These are phyloP conservation scores for Scylla paramamosain DNA, from an alignment of 1,140 invertebrate species.

Conservation along the genomic window DNA sequence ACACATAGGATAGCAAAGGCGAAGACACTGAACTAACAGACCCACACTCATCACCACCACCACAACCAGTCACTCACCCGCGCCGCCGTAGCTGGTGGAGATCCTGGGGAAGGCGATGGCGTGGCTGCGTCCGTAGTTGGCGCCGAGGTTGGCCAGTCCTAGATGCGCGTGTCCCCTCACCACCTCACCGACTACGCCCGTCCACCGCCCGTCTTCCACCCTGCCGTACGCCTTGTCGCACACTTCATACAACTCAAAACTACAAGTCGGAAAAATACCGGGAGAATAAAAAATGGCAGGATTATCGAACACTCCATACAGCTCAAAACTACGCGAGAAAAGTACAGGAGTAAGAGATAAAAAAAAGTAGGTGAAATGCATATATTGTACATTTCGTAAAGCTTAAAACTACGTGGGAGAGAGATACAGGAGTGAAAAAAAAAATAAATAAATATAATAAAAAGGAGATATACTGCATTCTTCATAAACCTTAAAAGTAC, in stretches of 20 bases:
- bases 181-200: slow-evolving; percentile 66
- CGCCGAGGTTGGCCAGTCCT: slow-evolving; percentile 66
- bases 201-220: slow-evolving; percentile 45
- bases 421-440: too few species aligned
- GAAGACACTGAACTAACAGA: too few species aligned
- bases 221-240: slow-evolving; percentile 61
- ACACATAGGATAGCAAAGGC: too few species aligned
- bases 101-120: slow-evolving; percentile 60
- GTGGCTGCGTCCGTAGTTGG: slow-evolving; percentile 63
- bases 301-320: not conserved
- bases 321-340: not conserved
- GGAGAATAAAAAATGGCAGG: not conserved
- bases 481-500: too few species aligned
- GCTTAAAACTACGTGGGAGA: too few species aligned
- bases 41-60: too few species aligned
- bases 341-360: too few species aligned
- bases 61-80: slow-evolving; percentile 47
- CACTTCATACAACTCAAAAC: slow-evolving; percentile 59
- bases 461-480: too few species aligned
- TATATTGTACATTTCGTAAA: too few species aligned
- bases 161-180: slow-evolving; percentile 56
- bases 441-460: too few species aligned
- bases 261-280: not conserved
- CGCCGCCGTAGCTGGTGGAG: slow-evolving; percentile 66
- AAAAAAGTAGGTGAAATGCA: not conserved